phyloP scores from a whole-genome alignment of 1,140 invertebrate species.

The Tetramorium simillimum region DNA sequence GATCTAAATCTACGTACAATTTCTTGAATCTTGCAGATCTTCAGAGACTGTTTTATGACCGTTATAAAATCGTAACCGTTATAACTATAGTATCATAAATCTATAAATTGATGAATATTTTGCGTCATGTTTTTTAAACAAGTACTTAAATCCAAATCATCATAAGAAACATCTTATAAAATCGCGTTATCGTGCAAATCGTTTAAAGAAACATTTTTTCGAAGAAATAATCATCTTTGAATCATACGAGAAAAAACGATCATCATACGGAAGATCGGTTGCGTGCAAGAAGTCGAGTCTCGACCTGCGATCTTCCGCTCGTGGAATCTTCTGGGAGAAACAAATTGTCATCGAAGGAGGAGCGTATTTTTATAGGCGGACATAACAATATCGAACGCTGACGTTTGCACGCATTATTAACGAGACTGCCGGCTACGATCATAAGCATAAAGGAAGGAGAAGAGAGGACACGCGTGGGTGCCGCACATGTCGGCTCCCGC shows the following conservation, averaged over 20 bases:
- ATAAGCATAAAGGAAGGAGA: slow-evolving; percentile 24
- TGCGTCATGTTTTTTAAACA: not conserved
- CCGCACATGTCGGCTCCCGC: slow-evolving; percentile 57
- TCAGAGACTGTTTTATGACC: not conserved
- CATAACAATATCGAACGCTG: not conserved
- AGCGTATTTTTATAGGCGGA: slow-evolving; percentile 24
- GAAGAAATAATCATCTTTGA: not conserved
- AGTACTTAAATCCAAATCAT: not conserved
- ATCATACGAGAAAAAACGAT: not conserved
- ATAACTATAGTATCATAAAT: not conserved
- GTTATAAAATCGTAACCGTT: too few species aligned
- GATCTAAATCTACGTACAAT: not conserved
- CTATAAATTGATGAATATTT: not conserved
- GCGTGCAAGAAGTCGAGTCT: not conserved
- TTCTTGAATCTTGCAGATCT: not conserved
- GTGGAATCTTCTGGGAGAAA: not conserved
- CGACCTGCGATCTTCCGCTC: not conserved
- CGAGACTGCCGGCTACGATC: slow-evolving; percentile 48
- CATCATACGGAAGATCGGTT: not conserved
- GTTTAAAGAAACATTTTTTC: not conserved
- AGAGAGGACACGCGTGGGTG: slow-evolving; percentile 70
- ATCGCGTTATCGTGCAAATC: not conserved
- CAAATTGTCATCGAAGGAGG: not conserved
- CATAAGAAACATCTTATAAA: not conserved
- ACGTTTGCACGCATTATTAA: slow-evolving; percentile 3